phyloP scores from a whole-genome alignment of 2,797 vertebrate genomes.

The Amblyopsis hoosieri region DNA sequence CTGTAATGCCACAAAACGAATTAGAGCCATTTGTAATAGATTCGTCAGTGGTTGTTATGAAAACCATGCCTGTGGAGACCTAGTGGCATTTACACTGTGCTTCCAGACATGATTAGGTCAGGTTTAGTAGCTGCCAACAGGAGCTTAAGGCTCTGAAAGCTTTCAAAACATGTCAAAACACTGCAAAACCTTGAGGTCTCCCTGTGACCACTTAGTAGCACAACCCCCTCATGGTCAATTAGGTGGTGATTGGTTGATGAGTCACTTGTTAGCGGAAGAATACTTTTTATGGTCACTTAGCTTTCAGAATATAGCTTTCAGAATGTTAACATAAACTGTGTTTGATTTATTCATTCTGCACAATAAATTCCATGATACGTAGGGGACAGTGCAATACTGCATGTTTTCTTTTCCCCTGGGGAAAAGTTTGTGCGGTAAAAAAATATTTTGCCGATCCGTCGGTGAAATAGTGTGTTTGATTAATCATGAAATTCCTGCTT shows the following conservation, averaged over 20 bases:
- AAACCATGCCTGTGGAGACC: conserved; percentile 4
- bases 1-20: neutral
- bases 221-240: conserved; percentile 3
- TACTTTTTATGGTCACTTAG: neutral
- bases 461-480: neutral
- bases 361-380: neutral
- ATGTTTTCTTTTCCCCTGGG: neutral
- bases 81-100: conserved; percentile 9
- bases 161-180: conserved; percentile 44
- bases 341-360: too few species aligned
- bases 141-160: conserved; percentile 14
- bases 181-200: conserved; percentile 15
- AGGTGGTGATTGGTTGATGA: neutral
- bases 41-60: neutral
- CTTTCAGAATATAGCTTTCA: neutral
- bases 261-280: neutral
- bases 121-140: conserved; percentile 16
- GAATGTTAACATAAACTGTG: neutral
- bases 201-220: conserved; percentile 1
- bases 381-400: neutral
- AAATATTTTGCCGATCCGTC: neutral
- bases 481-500: neutral
- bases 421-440: neutral
- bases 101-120: conserved; percentile 26
- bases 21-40: neutral